These are phyloP conservation scores for Anguilla anguilla DNA, from an alignment of 2,797 vertebrate species.

Conservation along the genomic window DNA sequence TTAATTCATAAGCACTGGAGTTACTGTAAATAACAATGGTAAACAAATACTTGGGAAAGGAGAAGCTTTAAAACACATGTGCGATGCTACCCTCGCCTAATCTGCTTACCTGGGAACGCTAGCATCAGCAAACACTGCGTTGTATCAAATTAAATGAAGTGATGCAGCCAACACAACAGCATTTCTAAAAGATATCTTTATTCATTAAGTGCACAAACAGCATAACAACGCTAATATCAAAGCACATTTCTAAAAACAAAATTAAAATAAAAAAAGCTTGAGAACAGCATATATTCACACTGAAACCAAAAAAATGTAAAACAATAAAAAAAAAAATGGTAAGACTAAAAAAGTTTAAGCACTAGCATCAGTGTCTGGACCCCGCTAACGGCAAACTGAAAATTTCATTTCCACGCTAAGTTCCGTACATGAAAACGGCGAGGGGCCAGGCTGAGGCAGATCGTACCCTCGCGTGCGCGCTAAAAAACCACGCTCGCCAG, in stretches of 20 bases:
- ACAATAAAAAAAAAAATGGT: background rate
- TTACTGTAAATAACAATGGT: constrained; percentile 30
- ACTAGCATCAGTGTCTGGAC: background rate
- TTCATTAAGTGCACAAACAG: constrained; percentile 5
- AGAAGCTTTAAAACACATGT: background rate
- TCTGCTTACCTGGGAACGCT: constrained; percentile 42
- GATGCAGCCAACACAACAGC: background rate
- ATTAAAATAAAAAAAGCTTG: background rate
- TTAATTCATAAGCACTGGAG: background rate
- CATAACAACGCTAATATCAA: background rate
- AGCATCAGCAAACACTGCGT: constrained; percentile 41
- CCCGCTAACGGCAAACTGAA: background rate
- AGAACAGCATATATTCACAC: background rate
- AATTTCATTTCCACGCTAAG: background rate
- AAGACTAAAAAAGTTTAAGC: background rate
- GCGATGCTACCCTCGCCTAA: constrained; percentile 39
- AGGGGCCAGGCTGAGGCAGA: background rate
- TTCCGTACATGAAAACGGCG: background rate
- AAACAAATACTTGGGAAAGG: background rate
- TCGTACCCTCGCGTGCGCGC: background rate
- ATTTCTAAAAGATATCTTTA: constrained; percentile 1
- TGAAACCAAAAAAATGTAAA: background rate
- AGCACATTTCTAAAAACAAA: background rate
- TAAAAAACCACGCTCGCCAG: background rate
- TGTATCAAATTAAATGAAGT: background rate